Evolutionary conservation across 2,888 invertebrate species (phyloP).

Genomic region (Tipula unca): DNA sequence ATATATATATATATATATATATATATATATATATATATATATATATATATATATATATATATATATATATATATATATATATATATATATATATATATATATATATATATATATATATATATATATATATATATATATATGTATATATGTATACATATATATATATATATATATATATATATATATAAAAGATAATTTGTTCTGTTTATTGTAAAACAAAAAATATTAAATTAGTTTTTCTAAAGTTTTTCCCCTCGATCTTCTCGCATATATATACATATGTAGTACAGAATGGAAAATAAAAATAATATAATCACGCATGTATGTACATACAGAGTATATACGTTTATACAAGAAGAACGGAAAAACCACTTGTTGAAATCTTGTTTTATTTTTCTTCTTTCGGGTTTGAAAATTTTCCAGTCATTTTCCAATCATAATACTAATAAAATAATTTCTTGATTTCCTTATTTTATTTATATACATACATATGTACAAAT

Average conservation of each 20-base stretch:
- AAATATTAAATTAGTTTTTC: not conserved
- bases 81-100: too few species aligned
- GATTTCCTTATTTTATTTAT: not conserved
- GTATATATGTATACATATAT: too few species aligned
- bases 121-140: too few species aligned
- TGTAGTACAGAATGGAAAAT: not conserved
- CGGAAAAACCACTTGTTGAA: not conserved
- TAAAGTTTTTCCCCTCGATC: not conserved
- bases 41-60: too few species aligned
- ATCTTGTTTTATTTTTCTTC: not conserved
- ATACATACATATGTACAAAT: too few species aligned
- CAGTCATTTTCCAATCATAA: slow-evolving; percentile 2
- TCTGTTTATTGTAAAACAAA: not conserved
- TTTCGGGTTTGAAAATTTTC: not conserved
- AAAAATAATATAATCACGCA: not conserved
- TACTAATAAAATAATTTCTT: not conserved
- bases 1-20: too few species aligned
- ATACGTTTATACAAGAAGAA: not conserved
- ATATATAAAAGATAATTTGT: not conserved
- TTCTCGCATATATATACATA: not conserved
- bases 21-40: too few species aligned
- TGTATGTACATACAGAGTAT: not conserved
- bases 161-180: not conserved
- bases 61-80: too few species aligned
- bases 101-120: too few species aligned